A percentile compares a stretch with the other conserved stretches of the same genome.
Evolutionary conservation across 2,113 vertebrate genomes (phyloP).

Genomic region (Crotalus viridis): DNA sequence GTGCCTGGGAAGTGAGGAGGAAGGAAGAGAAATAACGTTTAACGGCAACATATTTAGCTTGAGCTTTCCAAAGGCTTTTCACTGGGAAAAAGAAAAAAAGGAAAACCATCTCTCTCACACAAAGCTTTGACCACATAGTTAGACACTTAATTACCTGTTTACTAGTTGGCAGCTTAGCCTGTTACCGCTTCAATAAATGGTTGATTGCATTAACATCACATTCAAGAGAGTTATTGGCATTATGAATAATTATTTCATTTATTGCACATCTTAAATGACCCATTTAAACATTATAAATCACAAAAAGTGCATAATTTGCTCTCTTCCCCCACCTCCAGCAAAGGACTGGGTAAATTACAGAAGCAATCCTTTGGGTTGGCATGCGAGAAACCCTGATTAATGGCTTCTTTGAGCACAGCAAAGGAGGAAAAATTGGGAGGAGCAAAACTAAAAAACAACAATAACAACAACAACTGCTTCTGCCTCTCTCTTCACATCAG

Average conservation of each 20-base stretch:
- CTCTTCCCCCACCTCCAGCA: background rate
- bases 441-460: conserved; percentile 28
- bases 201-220: conserved; percentile 52
- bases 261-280: conserved; percentile 60
- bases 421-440: conserved; percentile 48
- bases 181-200: conserved; percentile 55
- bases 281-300: conserved; percentile 49
- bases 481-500: conserved; percentile 51
- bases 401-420: conserved; percentile 38
- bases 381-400: conserved; percentile 55
- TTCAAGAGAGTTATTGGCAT: conserved; percentile 58
- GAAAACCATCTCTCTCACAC: conserved; percentile 5
- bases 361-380: conserved; percentile 22
- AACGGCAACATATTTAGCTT: conserved; percentile 33
- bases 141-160: conserved; percentile 63
- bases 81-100: conserved; percentile 26
- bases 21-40: conserved; percentile 23
- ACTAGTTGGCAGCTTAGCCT: conserved; percentile 41
- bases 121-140: conserved; percentile 45
- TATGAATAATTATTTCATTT: conserved; percentile 62
- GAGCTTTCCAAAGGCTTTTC: conserved; percentile 31
- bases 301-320: conserved; percentile 42
- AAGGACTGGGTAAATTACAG: conserved; percentile 49
- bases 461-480: conserved; percentile 25
- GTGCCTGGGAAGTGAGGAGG: background rate